A percentile compares a stretch with the other conserved stretches of the same genome.
These are phyloP conservation scores for Cantharis nigra DNA, from an alignment of 2,888 invertebrate species.

Conservation along the genomic window DNA sequence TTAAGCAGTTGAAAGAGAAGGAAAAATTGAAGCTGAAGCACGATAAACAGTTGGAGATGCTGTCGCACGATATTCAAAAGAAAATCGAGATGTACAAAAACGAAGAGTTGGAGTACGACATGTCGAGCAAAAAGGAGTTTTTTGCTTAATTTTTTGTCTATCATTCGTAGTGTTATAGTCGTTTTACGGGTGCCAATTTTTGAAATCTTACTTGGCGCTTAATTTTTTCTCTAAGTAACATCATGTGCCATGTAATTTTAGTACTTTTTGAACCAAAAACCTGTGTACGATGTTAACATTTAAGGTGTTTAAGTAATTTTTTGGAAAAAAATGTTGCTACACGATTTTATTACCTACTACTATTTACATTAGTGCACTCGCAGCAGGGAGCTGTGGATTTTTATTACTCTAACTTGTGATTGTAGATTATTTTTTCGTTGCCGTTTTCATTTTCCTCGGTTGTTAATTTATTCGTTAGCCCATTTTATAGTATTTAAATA, in stretches of 20 bases:
- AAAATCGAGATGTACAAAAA: conserved; percentile 94
- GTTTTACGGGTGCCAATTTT: background rate
- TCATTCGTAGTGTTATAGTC: conserved; percentile 7
- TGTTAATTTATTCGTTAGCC: background rate
- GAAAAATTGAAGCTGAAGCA: conserved; percentile 91
- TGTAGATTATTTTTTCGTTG: background rate
- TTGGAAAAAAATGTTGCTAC: background rate
- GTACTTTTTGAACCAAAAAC: background rate
- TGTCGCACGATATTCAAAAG: conserved; percentile 85
- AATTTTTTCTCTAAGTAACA: background rate
- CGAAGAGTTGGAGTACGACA: conserved; percentile 88
- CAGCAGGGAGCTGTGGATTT: conserved; percentile 17
- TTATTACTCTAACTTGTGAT: background rate
- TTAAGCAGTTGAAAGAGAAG: conserved; percentile 89
- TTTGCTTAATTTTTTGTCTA: conserved; percentile 67
- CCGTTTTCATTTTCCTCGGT: background rate
- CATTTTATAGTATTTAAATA: background rate
- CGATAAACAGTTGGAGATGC: conserved; percentile 88
- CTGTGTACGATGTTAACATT: background rate
- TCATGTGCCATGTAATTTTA: background rate
- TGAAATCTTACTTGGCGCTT: background rate
- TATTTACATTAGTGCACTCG: conserved; percentile 4
- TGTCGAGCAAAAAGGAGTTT: conserved; percentile 87
- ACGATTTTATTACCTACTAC: background rate
- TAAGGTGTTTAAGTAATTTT: background rate